Conservation (phyloP, 2,113 vertebrate species). For the Tyto alba region DNA sequence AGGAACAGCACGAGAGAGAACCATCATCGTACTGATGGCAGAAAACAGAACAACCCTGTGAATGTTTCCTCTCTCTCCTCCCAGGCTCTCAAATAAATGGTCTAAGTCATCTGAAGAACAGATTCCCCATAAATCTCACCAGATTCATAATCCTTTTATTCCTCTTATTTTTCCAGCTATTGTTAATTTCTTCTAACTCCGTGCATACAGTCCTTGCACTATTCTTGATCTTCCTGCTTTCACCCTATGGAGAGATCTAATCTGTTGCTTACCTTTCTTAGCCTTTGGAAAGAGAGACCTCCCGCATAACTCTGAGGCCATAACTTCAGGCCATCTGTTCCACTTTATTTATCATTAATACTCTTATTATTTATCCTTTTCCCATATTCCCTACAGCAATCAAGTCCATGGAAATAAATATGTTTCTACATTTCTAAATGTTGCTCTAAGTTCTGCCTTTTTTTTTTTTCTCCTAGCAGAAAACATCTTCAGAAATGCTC, state of each 20-base stretch:
- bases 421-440: not conserved
- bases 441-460: not conserved
- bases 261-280: not conserved
- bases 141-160: not conserved
- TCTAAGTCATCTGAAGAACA: not conserved
- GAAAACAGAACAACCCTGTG: not conserved
- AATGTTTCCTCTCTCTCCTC: not conserved
- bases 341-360: not conserved
- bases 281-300: not conserved
- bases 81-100: not conserved
- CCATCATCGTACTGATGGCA: not conserved
- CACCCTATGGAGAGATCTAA: not conserved
- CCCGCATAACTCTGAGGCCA: not conserved
- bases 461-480: not conserved
- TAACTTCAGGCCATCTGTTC: not conserved
- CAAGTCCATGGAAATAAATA: not conserved
- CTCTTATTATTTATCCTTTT: not conserved
- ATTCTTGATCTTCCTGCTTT: not conserved
- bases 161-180: not conserved
- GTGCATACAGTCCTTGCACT: fast-evolving
- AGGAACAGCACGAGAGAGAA: not conserved
- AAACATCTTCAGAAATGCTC: constrained; percentile 45
- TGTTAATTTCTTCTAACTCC: not conserved
- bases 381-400: not conserved
- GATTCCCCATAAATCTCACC: not conserved